phyloP scores from a whole-genome alignment of 2,888 invertebrate genomes.

The Caenorhabditis panamensis region DNA sequence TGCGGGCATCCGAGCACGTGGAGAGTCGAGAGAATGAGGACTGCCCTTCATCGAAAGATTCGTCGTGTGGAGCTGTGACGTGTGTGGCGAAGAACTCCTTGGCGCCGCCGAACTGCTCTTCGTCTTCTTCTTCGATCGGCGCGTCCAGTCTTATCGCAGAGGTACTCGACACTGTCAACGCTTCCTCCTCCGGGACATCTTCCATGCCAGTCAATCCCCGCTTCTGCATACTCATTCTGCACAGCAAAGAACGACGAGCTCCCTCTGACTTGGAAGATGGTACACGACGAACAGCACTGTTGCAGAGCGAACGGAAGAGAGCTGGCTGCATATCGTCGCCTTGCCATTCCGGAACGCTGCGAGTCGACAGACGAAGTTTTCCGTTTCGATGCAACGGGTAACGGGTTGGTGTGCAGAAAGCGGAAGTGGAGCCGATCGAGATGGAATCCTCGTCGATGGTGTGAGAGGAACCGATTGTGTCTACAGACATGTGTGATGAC shows the following conservation, averaged over 20 bases:
- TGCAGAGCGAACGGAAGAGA: conserved; percentile 45
- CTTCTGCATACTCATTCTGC: conserved; percentile 37
- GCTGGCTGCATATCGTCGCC: conserved; percentile 24
- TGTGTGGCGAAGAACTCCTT: conserved; percentile 43
- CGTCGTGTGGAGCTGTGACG: conserved; percentile 15
- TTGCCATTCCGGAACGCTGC: conserved; percentile 45
- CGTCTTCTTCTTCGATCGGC: conserved; percentile 37
- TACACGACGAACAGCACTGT: conserved; percentile 53
- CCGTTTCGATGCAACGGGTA: conserved; percentile 26
- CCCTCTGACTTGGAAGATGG: conserved; percentile 30
- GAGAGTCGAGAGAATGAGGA: conserved; percentile 35
- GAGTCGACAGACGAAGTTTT: conserved; percentile 29
- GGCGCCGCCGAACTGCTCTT: conserved; percentile 43
- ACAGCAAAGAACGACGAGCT: conserved; percentile 43
- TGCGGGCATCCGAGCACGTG: conserved; percentile 25
- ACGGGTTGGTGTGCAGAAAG: conserved; percentile 49
- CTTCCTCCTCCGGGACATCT: conserved; percentile 61
- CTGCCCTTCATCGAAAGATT: conserved; percentile 41
- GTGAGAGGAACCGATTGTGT: conserved; percentile 40
- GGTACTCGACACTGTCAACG: conserved; percentile 8
- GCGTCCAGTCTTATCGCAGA: conserved; percentile 23
- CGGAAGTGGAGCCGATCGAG: conserved; percentile 29
- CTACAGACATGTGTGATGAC: conserved; percentile 44
- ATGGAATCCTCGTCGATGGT: conserved; percentile 41
- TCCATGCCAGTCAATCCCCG: conserved; percentile 47